These are phyloP conservation scores for Probosciger aterrimus DNA, from an alignment of 2,113 vertebrate genomes.

Conservation along the genomic window DNA sequence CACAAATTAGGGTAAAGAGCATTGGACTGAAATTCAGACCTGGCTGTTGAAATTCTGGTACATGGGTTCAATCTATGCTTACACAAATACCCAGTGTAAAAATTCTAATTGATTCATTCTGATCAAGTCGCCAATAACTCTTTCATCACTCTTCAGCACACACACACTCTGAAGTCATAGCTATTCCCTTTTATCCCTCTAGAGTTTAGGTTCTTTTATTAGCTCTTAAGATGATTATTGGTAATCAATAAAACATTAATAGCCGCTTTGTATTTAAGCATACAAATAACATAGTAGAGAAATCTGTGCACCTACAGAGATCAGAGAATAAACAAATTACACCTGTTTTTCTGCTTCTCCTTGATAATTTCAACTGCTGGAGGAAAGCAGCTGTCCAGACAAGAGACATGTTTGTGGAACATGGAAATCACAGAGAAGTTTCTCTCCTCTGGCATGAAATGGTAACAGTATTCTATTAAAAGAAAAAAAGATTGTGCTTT, in stretches of 20 bases:
- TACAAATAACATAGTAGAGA: not conserved
- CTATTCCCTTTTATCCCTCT: not conserved
- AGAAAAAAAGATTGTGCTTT: not conserved
- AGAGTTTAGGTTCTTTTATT: not conserved
- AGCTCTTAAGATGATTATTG: not conserved
- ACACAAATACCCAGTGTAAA: not conserved
- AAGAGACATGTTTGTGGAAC: not conserved
- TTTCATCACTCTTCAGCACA: not conserved
- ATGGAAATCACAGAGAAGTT: not conserved
- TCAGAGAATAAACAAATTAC: not conserved
- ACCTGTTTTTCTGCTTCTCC: not conserved
- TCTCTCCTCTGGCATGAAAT: not conserved
- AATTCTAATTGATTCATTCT: not conserved
- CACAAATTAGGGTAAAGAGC: not conserved
- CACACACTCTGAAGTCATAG: not conserved
- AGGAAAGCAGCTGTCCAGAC: not conserved
- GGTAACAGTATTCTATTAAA: not conserved
- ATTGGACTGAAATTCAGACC: not conserved
- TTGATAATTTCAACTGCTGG: not conserved
- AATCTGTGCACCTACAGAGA: not conserved
- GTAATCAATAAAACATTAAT: not conserved
- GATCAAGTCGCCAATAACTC: not conserved
- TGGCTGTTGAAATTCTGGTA: not conserved
- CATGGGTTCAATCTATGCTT: not conserved
- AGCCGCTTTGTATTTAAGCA: not conserved